Percentiles rank a stretch among this genome's conserved stretches.
These are phyloP conservation scores for Graphium colonna DNA, from an alignment of 2,888 invertebrate genomes.

Conservation along the genomic window DNA sequence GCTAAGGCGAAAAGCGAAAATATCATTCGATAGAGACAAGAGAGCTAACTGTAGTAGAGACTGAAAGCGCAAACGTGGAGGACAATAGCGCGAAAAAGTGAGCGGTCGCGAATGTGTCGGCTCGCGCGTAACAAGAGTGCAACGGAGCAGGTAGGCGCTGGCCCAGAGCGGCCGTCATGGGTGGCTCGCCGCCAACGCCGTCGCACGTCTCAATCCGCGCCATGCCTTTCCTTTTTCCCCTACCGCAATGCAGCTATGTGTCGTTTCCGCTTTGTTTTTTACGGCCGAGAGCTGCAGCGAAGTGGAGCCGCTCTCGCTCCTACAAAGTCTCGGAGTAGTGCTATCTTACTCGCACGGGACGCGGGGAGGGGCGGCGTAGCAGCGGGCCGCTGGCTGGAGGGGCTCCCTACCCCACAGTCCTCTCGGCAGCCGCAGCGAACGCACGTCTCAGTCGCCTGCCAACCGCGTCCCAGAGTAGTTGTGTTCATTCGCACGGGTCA, in stretches of 20 bases:
- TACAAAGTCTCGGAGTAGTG: conserved; percentile 54
- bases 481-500: conserved; percentile 62
- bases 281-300: conserved; percentile 71
- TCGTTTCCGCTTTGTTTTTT: conserved; percentile 80
- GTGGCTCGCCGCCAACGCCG: conserved; percentile 78
- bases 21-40: neutral
- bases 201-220: conserved; percentile 80
- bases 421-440: conserved; percentile 58
- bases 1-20: no score
- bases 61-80: neutral
- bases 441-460: conserved; percentile 48
- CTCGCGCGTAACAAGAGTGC: conserved; percentile 60
- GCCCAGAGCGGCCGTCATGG: conserved; percentile 77
- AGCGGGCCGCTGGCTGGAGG: conserved; percentile 55
- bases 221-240: conserved; percentile 76
- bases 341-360: conserved; percentile 53
- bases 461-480: conserved; percentile 61
- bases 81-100: conserved; percentile 50
- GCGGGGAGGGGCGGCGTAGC: conserved; percentile 49
- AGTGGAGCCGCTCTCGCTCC: conserved; percentile 66
- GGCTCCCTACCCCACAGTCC: conserved; percentile 71
- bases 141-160: conserved; percentile 48
- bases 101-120: conserved; percentile 72
- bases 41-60: conserved; percentile 13
- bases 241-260: conserved; percentile 78